Percentiles rank a stretch among this genome's conserved stretches.
Evolutionary conservation across 92 coral and sea anemone species (phyloP).

Genomic region (Metridium senile): DNA sequence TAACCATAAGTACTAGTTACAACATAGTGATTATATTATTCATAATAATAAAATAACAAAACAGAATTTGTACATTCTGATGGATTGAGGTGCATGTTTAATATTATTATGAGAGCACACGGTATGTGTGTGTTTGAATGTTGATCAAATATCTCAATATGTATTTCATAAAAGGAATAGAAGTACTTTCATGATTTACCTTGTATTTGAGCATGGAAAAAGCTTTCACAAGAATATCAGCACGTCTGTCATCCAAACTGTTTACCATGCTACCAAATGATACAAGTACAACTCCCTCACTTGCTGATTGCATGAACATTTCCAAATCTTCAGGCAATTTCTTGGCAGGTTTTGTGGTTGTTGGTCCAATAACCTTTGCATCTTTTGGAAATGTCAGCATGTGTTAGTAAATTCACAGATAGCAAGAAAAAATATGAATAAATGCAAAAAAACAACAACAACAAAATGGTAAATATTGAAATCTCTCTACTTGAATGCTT

Average conservation of each 20-base stretch:
- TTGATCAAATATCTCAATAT: no score
- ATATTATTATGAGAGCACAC: no score
- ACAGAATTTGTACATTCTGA: no score
- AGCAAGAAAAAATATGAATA: background rate
- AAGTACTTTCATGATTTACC: constrained; percentile 16
- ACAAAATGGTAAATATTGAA: no score
- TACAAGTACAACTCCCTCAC: constrained; percentile 30
- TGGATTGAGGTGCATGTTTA: no score
- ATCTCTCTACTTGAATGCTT: no score
- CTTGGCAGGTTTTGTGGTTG: constrained; percentile 30
- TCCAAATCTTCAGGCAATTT: constrained; percentile 39
- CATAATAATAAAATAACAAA: no score
- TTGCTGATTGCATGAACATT: constrained; percentile 37
- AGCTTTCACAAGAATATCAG: constrained; percentile 11
- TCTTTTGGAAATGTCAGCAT: background rate
- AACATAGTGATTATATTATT: no score
- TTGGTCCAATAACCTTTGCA: constrained; percentile 36
- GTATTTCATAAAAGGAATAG: no score
- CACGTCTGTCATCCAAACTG: constrained; percentile 6
- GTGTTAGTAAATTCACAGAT: background rate
- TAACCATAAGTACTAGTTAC: no score
- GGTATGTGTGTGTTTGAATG: no score
- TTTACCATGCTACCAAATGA: constrained; percentile 50
- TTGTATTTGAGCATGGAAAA: constrained; percentile 19
- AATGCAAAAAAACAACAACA: no score